Conservation (phyloP, 1,140 invertebrate genomes). For the Aplysia californica region DNA sequence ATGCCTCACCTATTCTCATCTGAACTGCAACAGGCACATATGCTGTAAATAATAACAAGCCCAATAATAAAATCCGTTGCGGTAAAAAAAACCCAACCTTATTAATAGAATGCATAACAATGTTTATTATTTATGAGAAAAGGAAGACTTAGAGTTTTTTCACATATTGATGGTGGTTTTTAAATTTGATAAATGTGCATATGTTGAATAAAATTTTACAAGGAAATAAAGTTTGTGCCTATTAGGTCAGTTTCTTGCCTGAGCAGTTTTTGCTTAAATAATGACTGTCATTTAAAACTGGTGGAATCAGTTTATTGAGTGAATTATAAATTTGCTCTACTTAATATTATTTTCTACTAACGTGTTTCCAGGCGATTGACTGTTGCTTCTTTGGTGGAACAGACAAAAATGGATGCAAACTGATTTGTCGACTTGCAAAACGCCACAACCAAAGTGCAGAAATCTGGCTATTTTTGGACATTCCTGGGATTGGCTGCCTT, state of each 20-base stretch:
- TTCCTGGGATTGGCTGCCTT: conserved; percentile 45
- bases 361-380: conserved; percentile 51
- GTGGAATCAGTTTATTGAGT: too few relatives aligned
- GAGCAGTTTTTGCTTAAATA: neutral
- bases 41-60: neutral
- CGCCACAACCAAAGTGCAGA: conserved; percentile 42
- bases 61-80: neutral
- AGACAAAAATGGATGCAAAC: conserved; percentile 37
- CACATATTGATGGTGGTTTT: too few relatives aligned
- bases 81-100: neutral
- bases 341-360: too few relatives aligned
- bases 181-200: neutral
- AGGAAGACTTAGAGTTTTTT: too few relatives aligned
- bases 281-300: neutral
- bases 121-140: too few relatives aligned
- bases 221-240: neutral
- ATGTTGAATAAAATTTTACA: neutral
- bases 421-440: conserved; percentile 40
- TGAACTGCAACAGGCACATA: neutral
- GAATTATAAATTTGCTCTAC: too few relatives aligned
- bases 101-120: neutral
- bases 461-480: conserved; percentile 48
- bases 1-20: too few relatives aligned
- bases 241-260: neutral
- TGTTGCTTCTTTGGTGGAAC: conserved; percentile 48